A percentile compares a stretch with the other conserved stretches of the same genome.
Conservation (phyloP, 2,113 vertebrate genomes). For the Albula glossodonta region DNA sequence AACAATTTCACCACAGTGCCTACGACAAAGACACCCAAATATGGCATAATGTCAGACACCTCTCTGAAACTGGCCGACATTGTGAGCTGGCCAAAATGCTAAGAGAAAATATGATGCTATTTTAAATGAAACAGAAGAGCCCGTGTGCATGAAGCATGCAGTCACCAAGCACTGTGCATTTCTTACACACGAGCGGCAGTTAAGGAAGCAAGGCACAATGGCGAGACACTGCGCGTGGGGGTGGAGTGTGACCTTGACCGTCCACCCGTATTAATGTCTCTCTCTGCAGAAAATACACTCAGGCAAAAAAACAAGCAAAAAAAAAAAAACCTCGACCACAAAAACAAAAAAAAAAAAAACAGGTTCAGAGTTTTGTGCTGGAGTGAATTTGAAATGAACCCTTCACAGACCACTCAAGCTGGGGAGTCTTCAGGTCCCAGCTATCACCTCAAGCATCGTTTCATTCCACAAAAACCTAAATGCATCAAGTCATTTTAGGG, state of each 20-base stretch:
- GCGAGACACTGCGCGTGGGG: background rate
- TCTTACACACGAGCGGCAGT: background rate
- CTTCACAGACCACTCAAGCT: background rate
- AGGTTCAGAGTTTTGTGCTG: background rate
- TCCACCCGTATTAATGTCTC: conserved; percentile 14
- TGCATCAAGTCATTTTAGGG: background rate
- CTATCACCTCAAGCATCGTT: background rate
- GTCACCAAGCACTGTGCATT: background rate
- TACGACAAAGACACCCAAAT: background rate
- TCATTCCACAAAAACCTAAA: background rate
- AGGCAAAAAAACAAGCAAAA: conserved; percentile 8
- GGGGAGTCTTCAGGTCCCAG: background rate
- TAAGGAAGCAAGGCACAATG: background rate
- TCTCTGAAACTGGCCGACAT: background rate
- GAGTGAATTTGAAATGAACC: background rate
- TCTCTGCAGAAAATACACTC: background rate
- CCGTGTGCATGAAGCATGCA: background rate
- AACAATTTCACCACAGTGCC: background rate
- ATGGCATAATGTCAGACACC: background rate
- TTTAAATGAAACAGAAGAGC: background rate
- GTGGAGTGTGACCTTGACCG: background rate
- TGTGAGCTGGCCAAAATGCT: background rate
- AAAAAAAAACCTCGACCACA: background rate
- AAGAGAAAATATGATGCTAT: background rate
- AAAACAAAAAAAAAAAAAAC: background rate